Percentiles rank a stretch among this genome's conserved stretches.
phyloP scores from a whole-genome alignment of 2,888 invertebrate species.

The Pterostichus madidus region DNA sequence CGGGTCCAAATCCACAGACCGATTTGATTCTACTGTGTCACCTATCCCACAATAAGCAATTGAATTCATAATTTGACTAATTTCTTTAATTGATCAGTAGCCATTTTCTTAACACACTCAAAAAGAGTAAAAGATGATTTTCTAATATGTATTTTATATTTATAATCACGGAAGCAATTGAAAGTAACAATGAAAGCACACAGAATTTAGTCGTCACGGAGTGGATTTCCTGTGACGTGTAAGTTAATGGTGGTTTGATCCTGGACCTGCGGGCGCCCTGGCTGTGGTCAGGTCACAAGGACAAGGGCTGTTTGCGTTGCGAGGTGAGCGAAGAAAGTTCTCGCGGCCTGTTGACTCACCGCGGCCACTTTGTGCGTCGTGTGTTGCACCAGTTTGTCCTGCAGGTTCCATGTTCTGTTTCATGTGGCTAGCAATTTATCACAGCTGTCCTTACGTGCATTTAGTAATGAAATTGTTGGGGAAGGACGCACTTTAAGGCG shows the following conservation, averaged over 20 bases:
- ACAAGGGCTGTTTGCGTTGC: constrained; percentile 37
- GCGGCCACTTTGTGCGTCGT: constrained; percentile 14
- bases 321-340: constrained; percentile 48
- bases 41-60: no score
- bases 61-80: no score
- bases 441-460: constrained; percentile 23
- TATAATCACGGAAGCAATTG: no score
- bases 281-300: constrained; percentile 51
- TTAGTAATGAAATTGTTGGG: constrained; percentile 11
- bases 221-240: constrained; percentile 62
- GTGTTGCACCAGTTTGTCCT: constrained; percentile 1
- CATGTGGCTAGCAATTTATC: constrained; percentile 42
- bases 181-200: no score
- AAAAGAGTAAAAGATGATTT: no score
- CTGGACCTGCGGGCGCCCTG: constrained; percentile 69
- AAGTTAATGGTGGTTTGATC: constrained; percentile 67
- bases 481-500: not conserved
- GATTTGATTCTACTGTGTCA: no score
- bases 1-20: no score
- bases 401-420: constrained; percentile 15
- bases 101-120: no score
- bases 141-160: no score
- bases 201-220: no score
- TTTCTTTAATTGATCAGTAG: no score
- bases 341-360: constrained; percentile 48